A percentile compares a stretch with the other conserved stretches of the same genome.
These are phyloP conservation scores for Tylochromis polylepis DNA, from an alignment of 2,113 vertebrate genomes.

Conservation along the genomic window DNA sequence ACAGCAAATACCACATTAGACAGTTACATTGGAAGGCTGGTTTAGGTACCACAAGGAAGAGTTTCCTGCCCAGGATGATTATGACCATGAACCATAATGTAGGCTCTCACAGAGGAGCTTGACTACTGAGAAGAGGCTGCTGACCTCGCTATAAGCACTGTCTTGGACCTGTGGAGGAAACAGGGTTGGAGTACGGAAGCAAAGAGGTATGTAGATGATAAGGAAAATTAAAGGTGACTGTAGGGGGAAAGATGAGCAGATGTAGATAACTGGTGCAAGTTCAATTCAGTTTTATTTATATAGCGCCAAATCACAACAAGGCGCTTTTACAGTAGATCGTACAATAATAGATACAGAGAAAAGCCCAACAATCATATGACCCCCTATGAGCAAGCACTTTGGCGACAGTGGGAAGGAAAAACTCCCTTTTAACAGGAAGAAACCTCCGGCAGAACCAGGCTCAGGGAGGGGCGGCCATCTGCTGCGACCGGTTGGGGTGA, in stretches of 20 bases:
- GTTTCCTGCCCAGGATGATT: slow-evolving; percentile 81
- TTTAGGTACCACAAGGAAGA: slow-evolving; percentile 75
- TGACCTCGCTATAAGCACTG: slow-evolving; percentile 70
- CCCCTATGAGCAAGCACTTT: too few species aligned
- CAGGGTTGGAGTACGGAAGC: background rate
- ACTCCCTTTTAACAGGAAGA: too few species aligned
- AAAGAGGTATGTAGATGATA: background rate
- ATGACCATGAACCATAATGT: slow-evolving; percentile 81
- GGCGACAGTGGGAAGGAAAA: too few species aligned
- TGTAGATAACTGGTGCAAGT: background rate
- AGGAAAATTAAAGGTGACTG: background rate
- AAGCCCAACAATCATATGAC: too few species aligned
- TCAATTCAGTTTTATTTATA: too few species aligned
- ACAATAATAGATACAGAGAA: too few species aligned
- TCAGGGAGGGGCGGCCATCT: too few species aligned
- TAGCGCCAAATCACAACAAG: too few species aligned
- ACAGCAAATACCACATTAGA: background rate
- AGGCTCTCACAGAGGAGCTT: slow-evolving; percentile 81
- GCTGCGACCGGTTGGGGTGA: too few species aligned
- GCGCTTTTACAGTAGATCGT: too few species aligned
- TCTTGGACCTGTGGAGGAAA: slow-evolving; percentile 77
- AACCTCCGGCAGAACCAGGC: too few species aligned
- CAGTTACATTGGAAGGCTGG: background rate
- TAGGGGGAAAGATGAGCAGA: too few species aligned
- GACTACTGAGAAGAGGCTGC: slow-evolving; percentile 74